Evolutionary conservation across 2,113 vertebrate genomes (phyloP).

Genomic region (Marmota monax): DNA sequence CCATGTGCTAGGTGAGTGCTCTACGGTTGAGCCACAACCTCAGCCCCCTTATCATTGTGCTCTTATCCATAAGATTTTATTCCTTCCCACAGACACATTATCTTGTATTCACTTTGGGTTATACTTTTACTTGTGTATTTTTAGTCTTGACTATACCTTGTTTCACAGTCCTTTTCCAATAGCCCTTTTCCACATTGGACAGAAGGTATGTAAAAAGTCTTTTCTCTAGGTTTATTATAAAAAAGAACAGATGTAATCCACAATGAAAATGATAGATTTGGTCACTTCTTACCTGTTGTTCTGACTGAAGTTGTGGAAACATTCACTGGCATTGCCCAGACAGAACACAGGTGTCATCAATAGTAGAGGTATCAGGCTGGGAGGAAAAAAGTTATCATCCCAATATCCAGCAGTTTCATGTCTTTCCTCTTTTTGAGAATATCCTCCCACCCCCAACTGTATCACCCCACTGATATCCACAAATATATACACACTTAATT

Average conservation of each 20-base stretch:
- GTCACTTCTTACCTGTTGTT: slow-evolving; percentile 89
- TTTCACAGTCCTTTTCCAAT: not conserved
- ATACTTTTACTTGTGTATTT: not conserved
- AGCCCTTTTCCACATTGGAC: not conserved
- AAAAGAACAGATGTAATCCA: not conserved
- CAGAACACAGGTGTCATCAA: slow-evolving; percentile 92
- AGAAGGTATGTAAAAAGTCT: slow-evolving; percentile 17
- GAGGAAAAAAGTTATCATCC: slow-evolving; percentile 50
- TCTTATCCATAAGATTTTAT: slow-evolving; percentile 14
- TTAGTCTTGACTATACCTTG: not conserved
- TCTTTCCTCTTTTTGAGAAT: not conserved
- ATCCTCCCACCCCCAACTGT: not conserved
- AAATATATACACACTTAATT: slow-evolving; percentile 6
- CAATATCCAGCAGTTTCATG: not conserved
- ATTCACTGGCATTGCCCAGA: slow-evolving; percentile 88
- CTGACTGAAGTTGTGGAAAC: slow-evolving; percentile 91
- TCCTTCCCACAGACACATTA: not conserved
- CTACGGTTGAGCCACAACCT: too few species aligned
- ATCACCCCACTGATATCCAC: not conserved
- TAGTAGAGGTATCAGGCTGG: slow-evolving; percentile 90
- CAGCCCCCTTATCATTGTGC: not conserved
- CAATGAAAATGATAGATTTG: not conserved
- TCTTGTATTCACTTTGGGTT: slow-evolving; percentile 17
- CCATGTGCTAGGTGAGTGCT: too few species aligned
- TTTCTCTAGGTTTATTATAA: not conserved